Evolutionary conservation across 2,113 vertebrate species (phyloP).

Genomic region (Gambusia affinis): DNA sequence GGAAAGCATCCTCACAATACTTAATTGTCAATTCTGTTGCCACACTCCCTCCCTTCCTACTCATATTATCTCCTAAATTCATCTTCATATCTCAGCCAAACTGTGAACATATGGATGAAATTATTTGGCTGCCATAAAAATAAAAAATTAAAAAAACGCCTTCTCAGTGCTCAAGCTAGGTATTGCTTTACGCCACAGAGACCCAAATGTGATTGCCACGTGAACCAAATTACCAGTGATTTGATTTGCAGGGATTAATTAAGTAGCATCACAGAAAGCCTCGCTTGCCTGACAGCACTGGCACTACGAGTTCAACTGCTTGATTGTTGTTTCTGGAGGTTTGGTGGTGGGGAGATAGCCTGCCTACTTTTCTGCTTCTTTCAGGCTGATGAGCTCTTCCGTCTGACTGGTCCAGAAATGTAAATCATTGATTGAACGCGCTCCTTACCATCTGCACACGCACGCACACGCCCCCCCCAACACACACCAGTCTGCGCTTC

Average conservation of each 20-base stretch:
- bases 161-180: conserved; percentile 41
- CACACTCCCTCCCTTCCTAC: background rate
- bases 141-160: background rate
- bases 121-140: conserved; percentile 45
- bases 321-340: conserved; percentile 69
- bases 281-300: conserved; percentile 62
- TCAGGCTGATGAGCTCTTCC: conserved; percentile 60
- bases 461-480: background rate
- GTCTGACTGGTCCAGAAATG: conserved; percentile 48
- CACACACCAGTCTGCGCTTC: conserved; percentile 10
- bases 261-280: conserved; percentile 63
- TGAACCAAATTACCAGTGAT: conserved; percentile 69
- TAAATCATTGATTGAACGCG: conserved; percentile 62
- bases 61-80: background rate
- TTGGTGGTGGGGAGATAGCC: conserved; percentile 18
- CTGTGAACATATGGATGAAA: conserved; percentile 36
- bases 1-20: background rate
- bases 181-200: conserved; percentile 44
- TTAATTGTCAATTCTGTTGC: background rate
- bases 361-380: conserved; percentile 53
- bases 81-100: conserved; percentile 17
- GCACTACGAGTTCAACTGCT: conserved; percentile 46
- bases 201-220: conserved; percentile 57
- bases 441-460: conserved; percentile 55
- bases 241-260: conserved; percentile 80